Base-by-base conservation (phyloP, 2,888 invertebrate species). In the Petrolisthes manimaculis region DNA sequence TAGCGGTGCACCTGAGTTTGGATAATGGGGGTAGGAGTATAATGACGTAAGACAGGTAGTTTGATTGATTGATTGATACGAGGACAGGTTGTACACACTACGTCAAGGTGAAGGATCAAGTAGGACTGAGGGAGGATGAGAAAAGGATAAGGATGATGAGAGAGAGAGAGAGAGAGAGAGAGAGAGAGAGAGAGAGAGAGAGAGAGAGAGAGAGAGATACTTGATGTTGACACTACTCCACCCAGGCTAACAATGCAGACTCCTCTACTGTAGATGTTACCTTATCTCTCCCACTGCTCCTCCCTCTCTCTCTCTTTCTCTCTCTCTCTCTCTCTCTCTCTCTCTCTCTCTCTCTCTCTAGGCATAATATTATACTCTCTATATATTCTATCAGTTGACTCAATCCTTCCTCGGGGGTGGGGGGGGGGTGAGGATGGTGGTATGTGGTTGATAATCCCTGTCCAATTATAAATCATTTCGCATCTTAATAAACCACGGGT, bases 151-250 rank as follows among this genome's bases (percentile, higher is more conserved):
- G 79, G 18, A 6, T 79, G 54, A 51, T 67, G 74, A 83, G 84
- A 84, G 77, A 84, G 75, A 75, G 77, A 74, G 84, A 84, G 77
- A 75, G 77, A 83, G 83, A 83, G 74, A 83, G 83, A 83, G 83
- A 83, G 83, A 83, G 83, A 83, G 83, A 83, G 71, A 83, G 71
- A 51, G 53, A 24, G n/a, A 51, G 71, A 71, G 71, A 18, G 55
- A 61, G 24, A 24, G 61, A 3, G 21, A 14, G 37, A 9, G 4
- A 4, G 9, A 18, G 21, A 8, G 55, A 21, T 18, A 18, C 8
- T 69, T 69, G 51, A 78, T 14, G 24, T 53, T 14, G 6, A 14
- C 51, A 53, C 53, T n/a, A 24, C 14, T 51, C 53, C 79, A 81
- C 56, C 21, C 18, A 6, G 53, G 14, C 56, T n/a, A n/a, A n/a